Base-by-base conservation (phyloP, 2,888 invertebrate genomes). In the Lasioglossum calceatum region DNA sequence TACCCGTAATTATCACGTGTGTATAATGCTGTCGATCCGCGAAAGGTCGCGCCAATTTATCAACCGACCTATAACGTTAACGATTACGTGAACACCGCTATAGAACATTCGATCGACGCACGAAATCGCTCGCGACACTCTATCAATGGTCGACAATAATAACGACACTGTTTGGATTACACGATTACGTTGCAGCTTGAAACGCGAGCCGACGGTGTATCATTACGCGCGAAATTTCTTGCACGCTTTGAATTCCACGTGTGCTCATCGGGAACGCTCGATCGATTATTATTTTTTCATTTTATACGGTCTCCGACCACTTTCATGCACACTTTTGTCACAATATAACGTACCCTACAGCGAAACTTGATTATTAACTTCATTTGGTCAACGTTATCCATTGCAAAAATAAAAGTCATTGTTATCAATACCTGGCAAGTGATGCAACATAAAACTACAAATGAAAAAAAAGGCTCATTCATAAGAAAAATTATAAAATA, bases 101-200 rank as follows among this genome's bases (percentile, higher is more conserved):
- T 23, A 39, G 23, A 39, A 39, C 70, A 70, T 39, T 70, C 70
- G 70, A 39, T 39, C 32, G 19, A 10, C 39, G 70, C 23, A 7
- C 70, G 36, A 70, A 70, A 70, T 70, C 10, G 32, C 70, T 10
- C 16, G 32, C 32, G 32, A 74, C 54, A 39, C 36, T 74, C 36
- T 36, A 47, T 36, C 77, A 77, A 50, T 61, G 42, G 47, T 73
- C 32, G 71, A 32, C n/a, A n/a, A 19, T 44, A 70, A 72, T 74
- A 32, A 39, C 61, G 58, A 19, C 7, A 19, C 14, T 47, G 74
- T 54, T 82, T 64, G n/a, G 32, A 16, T 67, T 16, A 50, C 32
- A 54, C 39, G 36, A 61, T 78, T 64, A 58, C 47, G 64, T 77
- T 85, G 70, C 77, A 39, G 74, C 12, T 8, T n/a, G 77, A 74